Base-by-base conservation (phyloP, 2,888 invertebrate species). In the Limenitis camilla region DNA sequence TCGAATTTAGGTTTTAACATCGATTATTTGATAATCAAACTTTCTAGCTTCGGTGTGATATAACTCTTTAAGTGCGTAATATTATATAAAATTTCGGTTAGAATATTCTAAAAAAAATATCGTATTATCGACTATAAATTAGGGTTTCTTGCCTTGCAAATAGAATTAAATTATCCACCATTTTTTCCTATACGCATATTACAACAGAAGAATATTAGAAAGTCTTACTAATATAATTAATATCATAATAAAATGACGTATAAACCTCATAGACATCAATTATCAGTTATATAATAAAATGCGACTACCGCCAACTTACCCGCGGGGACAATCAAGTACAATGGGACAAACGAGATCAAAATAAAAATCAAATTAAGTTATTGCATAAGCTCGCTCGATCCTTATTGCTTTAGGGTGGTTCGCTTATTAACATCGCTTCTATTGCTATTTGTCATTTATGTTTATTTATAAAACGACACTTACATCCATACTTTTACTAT, bases 311-410 rank as follows among this genome's bases (percentile, higher is more conserved):
- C 62, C 66, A 66, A 61, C 56, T 58, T 47, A 55, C 59, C 69
- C 72, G 61, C 60, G 63, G 61, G 72, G 63, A 71, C 74, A 81
- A 77, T 78, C 76, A 76, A 70, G 62, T 52, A 58, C 60, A 10
- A 45, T 28, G 41, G 63, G 60, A 66, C 72, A 75, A 81, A 83
- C 68, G 68, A 71, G 83, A 84, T 83, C 81, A 81, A 77, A 81
- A 81, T 81, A 78, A 78, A 63, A 65, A 65, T 65, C 60, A 58
- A 64, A 65, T 65, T 65, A 65, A 59, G 53, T 61, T 63, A 63
- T 60, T 60, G 61, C 62, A 83, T 83, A 62, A 60, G 55, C 49
- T 58, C 55, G 56, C 42, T 49, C 49, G 52, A 47, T 45, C 55
- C 52, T 53, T 74, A 65, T 56, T 47, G 55, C 77, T 78, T 81